Conservation (phyloP, 2,888 invertebrate genomes). For the Chymomyza amoena region DNA sequence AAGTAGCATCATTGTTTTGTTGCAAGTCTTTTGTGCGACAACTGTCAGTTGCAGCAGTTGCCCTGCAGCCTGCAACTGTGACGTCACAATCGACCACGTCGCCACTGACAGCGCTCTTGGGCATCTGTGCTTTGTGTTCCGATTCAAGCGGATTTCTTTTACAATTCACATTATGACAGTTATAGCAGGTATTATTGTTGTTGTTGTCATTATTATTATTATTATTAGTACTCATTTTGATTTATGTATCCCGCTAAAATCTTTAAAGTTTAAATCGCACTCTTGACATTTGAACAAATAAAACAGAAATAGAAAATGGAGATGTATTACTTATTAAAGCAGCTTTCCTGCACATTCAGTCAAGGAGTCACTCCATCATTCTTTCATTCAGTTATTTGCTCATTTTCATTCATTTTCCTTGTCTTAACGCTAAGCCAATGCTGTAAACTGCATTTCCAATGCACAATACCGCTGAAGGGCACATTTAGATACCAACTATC, state of each 20-base stretch:
- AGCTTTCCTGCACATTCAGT: background rate
- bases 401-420: background rate
- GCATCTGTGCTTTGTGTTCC: background rate
- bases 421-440: background rate
- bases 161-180: constrained; percentile 26
- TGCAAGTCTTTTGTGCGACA: background rate
- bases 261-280: background rate
- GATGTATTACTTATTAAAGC: background rate
- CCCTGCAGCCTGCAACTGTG: background rate
- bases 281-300: background rate
- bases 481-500: background rate
- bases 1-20: background rate
- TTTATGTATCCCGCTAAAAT: constrained; percentile 4
- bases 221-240: constrained; percentile 14
- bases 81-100: constrained; percentile 1
- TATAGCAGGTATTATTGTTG: constrained; percentile 15
- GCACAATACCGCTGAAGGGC: background rate
- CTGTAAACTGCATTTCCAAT: background rate
- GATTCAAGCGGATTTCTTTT: constrained; percentile 24
- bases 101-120: constrained; percentile 8
- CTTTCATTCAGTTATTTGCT: background rate
- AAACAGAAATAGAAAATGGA: background rate
- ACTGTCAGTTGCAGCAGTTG: constrained; percentile 17
- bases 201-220: constrained; percentile 15
- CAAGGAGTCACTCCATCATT: background rate